Conservation (phyloP, 2,888 invertebrate species). For the Eilema depressum region DNA sequence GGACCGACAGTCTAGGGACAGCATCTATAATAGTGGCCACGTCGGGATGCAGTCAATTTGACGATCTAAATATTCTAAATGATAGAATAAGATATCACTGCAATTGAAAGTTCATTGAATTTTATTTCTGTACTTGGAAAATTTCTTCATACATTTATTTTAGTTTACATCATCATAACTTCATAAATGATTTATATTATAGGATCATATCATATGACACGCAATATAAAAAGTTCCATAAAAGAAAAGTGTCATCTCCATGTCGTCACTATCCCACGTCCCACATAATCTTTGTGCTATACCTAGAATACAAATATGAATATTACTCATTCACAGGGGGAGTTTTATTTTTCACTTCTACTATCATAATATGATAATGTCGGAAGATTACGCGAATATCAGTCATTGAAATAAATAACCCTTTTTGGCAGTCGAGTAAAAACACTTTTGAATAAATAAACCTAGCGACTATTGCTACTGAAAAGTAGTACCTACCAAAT, state of each 20-base stretch:
- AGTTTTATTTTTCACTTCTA: neutral
- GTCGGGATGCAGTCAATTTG: no score
- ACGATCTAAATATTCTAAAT: no score
- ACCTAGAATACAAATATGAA: conserved; percentile 16
- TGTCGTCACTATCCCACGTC: neutral
- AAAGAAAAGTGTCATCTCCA: conserved; percentile 10
- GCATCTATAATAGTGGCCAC: no score
- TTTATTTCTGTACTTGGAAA: neutral
- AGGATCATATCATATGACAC: neutral
- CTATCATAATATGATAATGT: no score
- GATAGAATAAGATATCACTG: neutral
- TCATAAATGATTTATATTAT: neutral
- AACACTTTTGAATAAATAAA: no score
- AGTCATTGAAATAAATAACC: no score
- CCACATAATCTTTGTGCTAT: neutral
- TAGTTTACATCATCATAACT: neutral
- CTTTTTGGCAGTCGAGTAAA: no score
- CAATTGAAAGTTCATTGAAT: neutral
- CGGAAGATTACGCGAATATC: no score
- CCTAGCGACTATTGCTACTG: no score
- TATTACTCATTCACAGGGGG: conserved; percentile 12
- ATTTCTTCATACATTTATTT: neutral
- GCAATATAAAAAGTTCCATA: neutral
- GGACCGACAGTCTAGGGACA: no score
- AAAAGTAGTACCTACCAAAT: no score